Conservation (phyloP, 2,113 vertebrate genomes). For the Corythornis madagascariensis region DNA sequence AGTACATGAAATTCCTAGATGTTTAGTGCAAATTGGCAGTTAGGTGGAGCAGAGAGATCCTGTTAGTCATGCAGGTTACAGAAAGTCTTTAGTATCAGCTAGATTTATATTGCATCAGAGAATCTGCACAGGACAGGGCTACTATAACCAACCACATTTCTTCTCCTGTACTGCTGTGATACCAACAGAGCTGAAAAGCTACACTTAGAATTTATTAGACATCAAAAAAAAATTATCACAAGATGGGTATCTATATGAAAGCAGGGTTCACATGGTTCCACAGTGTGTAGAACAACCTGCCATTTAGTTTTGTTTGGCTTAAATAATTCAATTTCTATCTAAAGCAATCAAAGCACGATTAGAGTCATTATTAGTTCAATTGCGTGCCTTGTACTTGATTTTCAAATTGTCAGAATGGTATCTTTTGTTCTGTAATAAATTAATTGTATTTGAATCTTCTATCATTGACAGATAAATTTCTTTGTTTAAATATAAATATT, state of each 20-base stretch:
- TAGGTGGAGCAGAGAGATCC: neutral
- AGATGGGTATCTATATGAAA: neutral
- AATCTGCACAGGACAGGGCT: neutral
- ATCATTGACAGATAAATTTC: conserved; percentile 16
- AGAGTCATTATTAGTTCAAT: conserved; percentile 1
- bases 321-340: neutral
- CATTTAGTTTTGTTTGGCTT: neutral
- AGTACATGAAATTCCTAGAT: neutral
- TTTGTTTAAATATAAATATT: conserved; percentile 43
- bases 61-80: neutral
- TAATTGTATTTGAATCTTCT: conserved; percentile 23
- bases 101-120: neutral
- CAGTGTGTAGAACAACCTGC: neutral
- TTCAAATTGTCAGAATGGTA: neutral
- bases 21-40: neutral
- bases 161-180: neutral
- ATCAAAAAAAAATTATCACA: neutral
- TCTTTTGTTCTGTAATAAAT: conserved; percentile 54
- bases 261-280: neutral
- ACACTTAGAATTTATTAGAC: neutral
- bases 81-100: neutral
- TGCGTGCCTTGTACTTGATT: neutral
- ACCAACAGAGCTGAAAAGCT: neutral
- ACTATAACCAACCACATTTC: neutral
- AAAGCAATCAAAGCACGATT: conserved; percentile 25